Conservation (phyloP, 2,113 vertebrate species). For the Bostrychus sinensis region DNA sequence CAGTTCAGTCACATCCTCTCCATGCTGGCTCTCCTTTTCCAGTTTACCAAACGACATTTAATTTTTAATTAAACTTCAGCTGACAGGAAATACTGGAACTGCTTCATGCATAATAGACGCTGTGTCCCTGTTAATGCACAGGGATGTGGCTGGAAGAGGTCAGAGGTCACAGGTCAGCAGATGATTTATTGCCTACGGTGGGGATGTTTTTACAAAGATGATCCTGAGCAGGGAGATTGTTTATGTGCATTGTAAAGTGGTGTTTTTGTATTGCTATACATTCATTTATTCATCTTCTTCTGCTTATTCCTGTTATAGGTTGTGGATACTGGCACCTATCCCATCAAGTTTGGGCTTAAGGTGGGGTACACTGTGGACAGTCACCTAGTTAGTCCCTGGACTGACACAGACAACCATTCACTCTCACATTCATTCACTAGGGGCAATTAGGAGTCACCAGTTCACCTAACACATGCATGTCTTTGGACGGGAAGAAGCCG, state of each 20-base stretch:
- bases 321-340: too few species aligned
- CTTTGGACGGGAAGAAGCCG: too few species aligned
- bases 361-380: too few species aligned
- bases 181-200: not conserved
- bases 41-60: slow-evolving; percentile 31
- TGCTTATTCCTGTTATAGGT: too few species aligned
- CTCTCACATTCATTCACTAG: too few species aligned
- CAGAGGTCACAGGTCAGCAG: not conserved
- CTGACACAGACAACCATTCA: too few species aligned
- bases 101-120: slow-evolving; percentile 59
- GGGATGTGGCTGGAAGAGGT: slow-evolving; percentile 10
- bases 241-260: not conserved
- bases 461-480: too few species aligned
- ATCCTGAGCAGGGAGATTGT: not conserved
- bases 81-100: slow-evolving; percentile 59
- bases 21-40: slow-evolving; percentile 31
- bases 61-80: slow-evolving; percentile 65
- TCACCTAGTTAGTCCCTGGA: too few species aligned
- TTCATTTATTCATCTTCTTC: too few species aligned
- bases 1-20: not conserved
- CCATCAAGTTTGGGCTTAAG: too few species aligned
- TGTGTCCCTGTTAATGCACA: slow-evolving; percentile 40
- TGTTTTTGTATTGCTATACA: not conserved
- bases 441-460: too few species aligned
- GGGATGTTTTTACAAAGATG: too few species aligned